Evolutionary conservation across 1,140 invertebrate genomes (phyloP), one percentile per base, ranked within the genome.

Genomic region (Reticulitermes speratus): DNA sequence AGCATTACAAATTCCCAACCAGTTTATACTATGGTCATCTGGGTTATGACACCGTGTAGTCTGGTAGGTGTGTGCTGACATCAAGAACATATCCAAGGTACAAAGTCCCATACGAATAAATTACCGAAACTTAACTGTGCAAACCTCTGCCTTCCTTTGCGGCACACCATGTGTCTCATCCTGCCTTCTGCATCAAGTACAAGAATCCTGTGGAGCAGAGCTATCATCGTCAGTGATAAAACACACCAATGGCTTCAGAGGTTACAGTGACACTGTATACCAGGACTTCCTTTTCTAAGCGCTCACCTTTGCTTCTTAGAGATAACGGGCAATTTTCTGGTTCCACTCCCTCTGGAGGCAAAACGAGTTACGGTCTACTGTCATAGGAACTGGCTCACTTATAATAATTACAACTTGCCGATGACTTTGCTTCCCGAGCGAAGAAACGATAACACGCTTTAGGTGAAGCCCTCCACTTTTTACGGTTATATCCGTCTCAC

Each of bases 291-390:
- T n/a, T 11, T 44, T 44, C 82, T 45, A 44, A 2, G 12, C 44
- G 38, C 38, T 48, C 82, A 44, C 82, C 82, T 44, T 48, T n/a
- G 45, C 82, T n/a, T 44, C 32, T 83, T 83, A 19, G 25, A 83
- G 82, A 83, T 83, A 83, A 83, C 82, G 82, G 38, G 32, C 82
- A 83, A 83, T 83, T 83, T 83, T 38, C 44, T 83, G 82, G 82
- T 25, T 23, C 19, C 38, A 9, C 82, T 32, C 45, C 82, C 32
- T 44, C 5, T 3, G 25, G 8, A 83, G 25, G 65, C 65, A 75
- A 7, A 9, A 25, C 1, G 7, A 75, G n/a, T 75, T 65, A 65
- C 16, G 59, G 59, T 21, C 25, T n/a, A 19, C 59, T 65, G 59
- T 65, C 59, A 65, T 65, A 19, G 59, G 19, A 75, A 75, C 65